Percentiles rank a stretch among this genome's conserved stretches.
Conservation (phyloP, 2,888 invertebrate species). For the Empis livida region DNA sequence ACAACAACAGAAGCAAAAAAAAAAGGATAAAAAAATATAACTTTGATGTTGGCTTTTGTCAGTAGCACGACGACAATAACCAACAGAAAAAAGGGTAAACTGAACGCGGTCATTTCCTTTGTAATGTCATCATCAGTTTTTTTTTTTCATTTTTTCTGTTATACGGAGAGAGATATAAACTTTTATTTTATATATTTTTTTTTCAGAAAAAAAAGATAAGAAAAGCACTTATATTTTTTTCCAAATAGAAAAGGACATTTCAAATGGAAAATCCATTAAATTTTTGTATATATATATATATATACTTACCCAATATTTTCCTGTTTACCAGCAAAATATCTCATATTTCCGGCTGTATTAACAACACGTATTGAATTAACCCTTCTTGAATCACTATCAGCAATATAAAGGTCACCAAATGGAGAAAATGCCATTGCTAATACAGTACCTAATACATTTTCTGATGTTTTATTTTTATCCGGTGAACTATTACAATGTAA, state of each 20-base stretch:
- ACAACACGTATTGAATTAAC: conserved; percentile 73
- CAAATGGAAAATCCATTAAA: not conserved
- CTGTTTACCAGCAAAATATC: conserved; percentile 82
- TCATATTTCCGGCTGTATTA: conserved; percentile 79
- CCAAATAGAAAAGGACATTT: not conserved
- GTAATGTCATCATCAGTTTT: too few relatives aligned
- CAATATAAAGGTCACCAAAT: conserved; percentile 82
- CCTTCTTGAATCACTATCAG: conserved; percentile 82
- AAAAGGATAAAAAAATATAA: too few relatives aligned
- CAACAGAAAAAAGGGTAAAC: too few relatives aligned
- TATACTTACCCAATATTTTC: conserved; percentile 37
- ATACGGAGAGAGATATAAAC: too few relatives aligned
- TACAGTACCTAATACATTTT: conserved; percentile 69
- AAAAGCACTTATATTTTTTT: not conserved
- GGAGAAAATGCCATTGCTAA: conserved; percentile 83
- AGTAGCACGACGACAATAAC: too few relatives aligned
- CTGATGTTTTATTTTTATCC: conserved; percentile 44
- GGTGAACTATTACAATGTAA: conserved; percentile 75
- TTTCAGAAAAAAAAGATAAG: too few relatives aligned
- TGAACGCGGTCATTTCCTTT: too few relatives aligned
- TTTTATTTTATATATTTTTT: too few relatives aligned
- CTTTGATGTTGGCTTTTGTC: too few relatives aligned
- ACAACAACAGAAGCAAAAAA: too few relatives aligned
- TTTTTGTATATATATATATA: not conserved
- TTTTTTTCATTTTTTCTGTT: too few relatives aligned